phyloP scores from a whole-genome alignment of 2,888 invertebrate genomes.

The Acronicta alni region DNA sequence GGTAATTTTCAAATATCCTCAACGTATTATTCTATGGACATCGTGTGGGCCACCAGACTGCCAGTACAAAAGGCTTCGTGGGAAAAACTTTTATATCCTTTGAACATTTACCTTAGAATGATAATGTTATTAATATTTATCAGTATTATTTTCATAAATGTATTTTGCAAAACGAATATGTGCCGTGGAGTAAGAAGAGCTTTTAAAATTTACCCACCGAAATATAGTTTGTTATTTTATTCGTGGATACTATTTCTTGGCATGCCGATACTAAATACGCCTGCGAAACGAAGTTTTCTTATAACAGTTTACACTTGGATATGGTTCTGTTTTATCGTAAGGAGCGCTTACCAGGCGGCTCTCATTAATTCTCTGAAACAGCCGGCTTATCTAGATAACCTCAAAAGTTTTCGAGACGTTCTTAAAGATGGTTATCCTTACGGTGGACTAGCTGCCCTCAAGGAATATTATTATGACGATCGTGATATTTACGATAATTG shows the following conservation, averaged over 20 bases:
- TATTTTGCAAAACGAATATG: constrained; percentile 55
- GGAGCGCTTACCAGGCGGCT: constrained; percentile 71
- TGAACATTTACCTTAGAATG: constrained; percentile 62
- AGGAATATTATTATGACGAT: constrained; percentile 70
- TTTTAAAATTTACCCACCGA: constrained; percentile 59
- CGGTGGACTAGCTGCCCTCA: constrained; percentile 65
- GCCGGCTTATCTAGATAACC: constrained; percentile 55
- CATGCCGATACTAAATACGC: constrained; percentile 63
- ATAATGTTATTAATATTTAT: constrained; percentile 65
- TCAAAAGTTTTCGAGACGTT: constrained; percentile 63
- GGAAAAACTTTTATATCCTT: constrained; percentile 73
- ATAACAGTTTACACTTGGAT: constrained; percentile 68
- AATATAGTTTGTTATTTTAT: constrained; percentile 70
- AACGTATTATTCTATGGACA: constrained; percentile 71
- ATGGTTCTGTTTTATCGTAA: constrained; percentile 72
- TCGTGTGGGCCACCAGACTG: constrained; percentile 71
- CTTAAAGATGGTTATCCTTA: constrained; percentile 56
- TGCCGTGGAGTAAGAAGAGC: constrained; percentile 57
- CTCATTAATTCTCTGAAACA: constrained; percentile 69
- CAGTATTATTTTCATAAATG: constrained; percentile 63
- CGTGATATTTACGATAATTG: constrained; percentile 66
- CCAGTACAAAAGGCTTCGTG: constrained; percentile 66
- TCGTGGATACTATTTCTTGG: constrained; percentile 74
- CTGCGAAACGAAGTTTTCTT: constrained; percentile 61
- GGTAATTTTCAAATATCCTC: constrained; percentile 76